Evolutionary conservation across 2,113 vertebrate species (phyloP).

Genomic region (Gnathonemus echidnorhynchus): DNA sequence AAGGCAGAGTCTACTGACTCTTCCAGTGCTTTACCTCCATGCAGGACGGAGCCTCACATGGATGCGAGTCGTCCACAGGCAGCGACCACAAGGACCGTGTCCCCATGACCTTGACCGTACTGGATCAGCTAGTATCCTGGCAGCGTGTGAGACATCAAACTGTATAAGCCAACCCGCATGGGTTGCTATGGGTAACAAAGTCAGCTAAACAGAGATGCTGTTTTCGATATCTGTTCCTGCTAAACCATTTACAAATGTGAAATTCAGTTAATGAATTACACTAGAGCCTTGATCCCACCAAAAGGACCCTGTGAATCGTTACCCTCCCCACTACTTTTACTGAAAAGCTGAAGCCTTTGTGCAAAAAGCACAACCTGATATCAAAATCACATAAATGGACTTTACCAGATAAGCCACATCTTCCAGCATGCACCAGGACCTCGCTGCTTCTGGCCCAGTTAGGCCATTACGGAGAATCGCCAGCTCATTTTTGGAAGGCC

Average conservation of each 20-base stretch:
- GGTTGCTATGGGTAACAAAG: conserved; percentile 12
- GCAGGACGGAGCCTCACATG: neutral
- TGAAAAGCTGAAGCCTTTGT: neutral
- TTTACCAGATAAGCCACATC: neutral
- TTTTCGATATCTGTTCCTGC: conserved; percentile 53
- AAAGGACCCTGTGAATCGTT: conserved; percentile 44
- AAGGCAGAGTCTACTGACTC: neutral
- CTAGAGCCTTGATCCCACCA: conserved; percentile 41
- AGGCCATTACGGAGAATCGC: neutral
- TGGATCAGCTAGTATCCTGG: neutral
- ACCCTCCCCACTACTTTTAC: conserved; percentile 37
- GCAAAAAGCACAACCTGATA: neutral
- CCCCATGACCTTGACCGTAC: neutral
- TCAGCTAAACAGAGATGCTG: conserved; percentile 36
- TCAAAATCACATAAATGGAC: neutral
- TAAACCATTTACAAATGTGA: conserved; percentile 61
- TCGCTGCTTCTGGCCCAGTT: neutral
- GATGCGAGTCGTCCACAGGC: neutral
- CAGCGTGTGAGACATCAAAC: neutral
- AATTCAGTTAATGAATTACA: conserved; percentile 59
- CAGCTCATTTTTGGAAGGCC: neutral
- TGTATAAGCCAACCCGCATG: neutral
- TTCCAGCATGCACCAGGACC: neutral
- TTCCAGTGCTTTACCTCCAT: neutral
- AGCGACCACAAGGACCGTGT: neutral